Conservation (phyloP, 2,113 vertebrate genomes). For the Hippocampus barbouri region DNA sequence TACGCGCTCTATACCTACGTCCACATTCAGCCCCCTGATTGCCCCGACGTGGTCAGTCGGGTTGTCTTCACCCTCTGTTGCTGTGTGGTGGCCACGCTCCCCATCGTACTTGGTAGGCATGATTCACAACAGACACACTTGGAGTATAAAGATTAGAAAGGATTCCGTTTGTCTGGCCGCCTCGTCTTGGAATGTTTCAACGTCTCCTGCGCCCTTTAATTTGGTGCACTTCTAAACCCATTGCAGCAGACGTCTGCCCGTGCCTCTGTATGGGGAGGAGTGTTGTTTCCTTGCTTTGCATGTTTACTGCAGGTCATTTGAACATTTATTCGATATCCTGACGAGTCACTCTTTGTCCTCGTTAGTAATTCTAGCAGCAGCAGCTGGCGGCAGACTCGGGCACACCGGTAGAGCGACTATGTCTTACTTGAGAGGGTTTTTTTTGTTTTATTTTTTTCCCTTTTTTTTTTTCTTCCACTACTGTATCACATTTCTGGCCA, state of each 20-base stretch:
- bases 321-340: neutral
- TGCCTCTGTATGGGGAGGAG: conserved; percentile 42
- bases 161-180: conserved; percentile 54
- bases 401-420: too few relatives aligned
- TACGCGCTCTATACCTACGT: conserved; percentile 69
- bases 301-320: neutral
- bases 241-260: conserved; percentile 39
- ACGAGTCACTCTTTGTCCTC: too few relatives aligned
- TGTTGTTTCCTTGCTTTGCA: conserved; percentile 49
- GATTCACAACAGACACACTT: conserved; percentile 19
- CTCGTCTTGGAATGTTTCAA: conserved; percentile 59
- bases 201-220: conserved; percentile 59
- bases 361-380: too few relatives aligned
- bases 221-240: conserved; percentile 44
- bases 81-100: conserved; percentile 65
- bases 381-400: too few relatives aligned
- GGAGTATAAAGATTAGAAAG: conserved; percentile 44
- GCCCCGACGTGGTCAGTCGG: conserved; percentile 62
- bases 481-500: too few relatives aligned
- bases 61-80: conserved; percentile 67
- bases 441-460: too few relatives aligned
- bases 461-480: too few relatives aligned
- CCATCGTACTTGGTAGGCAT: conserved; percentile 69
- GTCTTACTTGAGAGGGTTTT: too few relatives aligned
- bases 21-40: conserved; percentile 61